Evolutionary conservation across 1,140 invertebrate genomes (phyloP), one percentile per base, ranked within the genome.

Genomic region (Choristoneura fumiferana): DNA sequence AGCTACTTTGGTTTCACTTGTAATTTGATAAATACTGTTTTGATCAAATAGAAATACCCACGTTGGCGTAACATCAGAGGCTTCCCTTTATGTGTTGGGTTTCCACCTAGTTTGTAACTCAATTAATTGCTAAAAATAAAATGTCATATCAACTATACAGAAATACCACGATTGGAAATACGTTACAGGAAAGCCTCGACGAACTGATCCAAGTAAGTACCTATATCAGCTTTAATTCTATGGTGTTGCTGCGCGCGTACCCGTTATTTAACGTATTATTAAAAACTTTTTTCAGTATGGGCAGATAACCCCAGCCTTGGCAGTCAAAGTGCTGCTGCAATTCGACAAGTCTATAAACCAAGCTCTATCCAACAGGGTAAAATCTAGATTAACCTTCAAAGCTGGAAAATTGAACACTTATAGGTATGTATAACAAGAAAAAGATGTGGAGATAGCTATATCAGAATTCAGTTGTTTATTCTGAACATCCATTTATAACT

Each of bases 291-390:
- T 95, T 57, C 89, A 98, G 95, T 98, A 96, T 93, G 96, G 97
- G 53, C 97, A 99, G 92, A 98, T 99, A 67, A 97, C 97, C 14
- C 96, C 96, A 54, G 94, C 94, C 60, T 89, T 99, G 62, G 97
- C 98, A 0, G 92, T 96, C 37, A 98, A 98, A 90, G 96, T 99
- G 49, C 89, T 99, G 54, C 89, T 98, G 37, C 97, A 98, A 82
- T 99, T 99, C 90, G 98, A 99, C 84, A 98, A 97, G 89, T 95
- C 96, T 54, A 99, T 99, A 61, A 99, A 99, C 84, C 95, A 94
- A 77, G 97, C 98, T 9, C 86, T 99, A 35, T 95, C 97, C n/a
- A 96, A 93, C 53, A 92, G 95, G 87, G 96, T 99, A 0, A 98
- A 97, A 84, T 96, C 96, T 38, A 92, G 97, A 76, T 92, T 99